phyloP scores from a whole-genome alignment of 2,113 vertebrate genomes.

The Dipodomys stephensi region DNA sequence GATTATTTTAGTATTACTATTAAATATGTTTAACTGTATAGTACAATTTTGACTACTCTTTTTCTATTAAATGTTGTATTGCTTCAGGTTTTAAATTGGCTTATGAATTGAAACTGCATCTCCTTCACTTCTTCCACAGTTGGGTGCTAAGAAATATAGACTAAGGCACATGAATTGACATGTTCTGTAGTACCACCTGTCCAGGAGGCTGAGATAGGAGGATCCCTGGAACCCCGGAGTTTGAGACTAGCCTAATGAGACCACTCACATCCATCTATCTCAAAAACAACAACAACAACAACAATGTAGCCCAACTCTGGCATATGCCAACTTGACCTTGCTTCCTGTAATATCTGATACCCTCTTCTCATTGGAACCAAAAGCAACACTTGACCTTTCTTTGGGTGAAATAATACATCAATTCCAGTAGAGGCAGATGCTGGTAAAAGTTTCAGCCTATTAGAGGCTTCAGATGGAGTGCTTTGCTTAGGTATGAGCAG shows the following conservation, averaged over 20 bases:
- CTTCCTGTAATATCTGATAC: not conserved
- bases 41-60: slow-evolving; percentile 54
- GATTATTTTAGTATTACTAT: slow-evolving; percentile 82
- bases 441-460: not conserved
- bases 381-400: not conserved
- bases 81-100: slow-evolving; percentile 5
- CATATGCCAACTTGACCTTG: not conserved
- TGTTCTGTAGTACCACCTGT: not conserved
- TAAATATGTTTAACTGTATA: slow-evolving; percentile 67
- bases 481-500: not conserved
- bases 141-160: not conserved
- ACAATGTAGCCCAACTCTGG: too few species aligned
- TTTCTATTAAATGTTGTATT: not conserved
- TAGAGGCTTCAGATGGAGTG: not conserved
- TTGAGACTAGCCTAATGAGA: not conserved
- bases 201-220: not conserved
- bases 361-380: not conserved
- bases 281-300: too few species aligned
- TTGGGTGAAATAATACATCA: not conserved
- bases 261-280: not conserved
- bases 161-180: not conserved
- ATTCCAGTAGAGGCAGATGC: not conserved
- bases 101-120: not conserved
- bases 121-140: not conserved
- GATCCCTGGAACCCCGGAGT: not conserved